Base-by-base conservation (phyloP, 2,113 vertebrate species). In the Clupea harengus region DNA sequence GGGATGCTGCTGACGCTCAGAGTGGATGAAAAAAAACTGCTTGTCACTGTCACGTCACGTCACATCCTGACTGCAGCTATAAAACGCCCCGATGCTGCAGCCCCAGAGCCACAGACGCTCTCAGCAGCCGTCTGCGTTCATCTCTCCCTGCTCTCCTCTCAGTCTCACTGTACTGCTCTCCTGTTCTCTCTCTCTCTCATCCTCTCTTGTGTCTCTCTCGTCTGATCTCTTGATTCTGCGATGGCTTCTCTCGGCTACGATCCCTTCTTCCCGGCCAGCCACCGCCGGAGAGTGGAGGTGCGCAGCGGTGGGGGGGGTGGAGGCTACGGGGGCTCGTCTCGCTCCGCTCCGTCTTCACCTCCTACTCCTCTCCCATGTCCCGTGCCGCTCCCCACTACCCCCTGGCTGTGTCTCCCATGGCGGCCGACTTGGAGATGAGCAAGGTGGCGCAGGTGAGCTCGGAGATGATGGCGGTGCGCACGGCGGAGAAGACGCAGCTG, bases 171-270 rank as follows among this genome's bases (percentile, higher is more conserved):
- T 47, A 10, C 46, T 47, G 2, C 11, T 52, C 50, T 52, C 13
- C 39, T 39, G 39, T 17, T 52, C 50, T 52, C 10, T 52, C 9
- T 15, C 2, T 52, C 50, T 52, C 13, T 52, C 50, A 39, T 15
- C 50, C 85, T 49, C 57, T 72, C 28, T 46, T 18, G 85, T 39
- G 47, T 82, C 13, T 54, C 17, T 2, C 50, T 15, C 50, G 4
- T 13, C 50, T 18, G 50, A 18, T 54, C 0, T 11, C 80, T 22
- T 84, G 32, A 20, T 20, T 25, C 25, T 22, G 17, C 20, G 88
- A 99, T 99, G 97, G 95, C 95, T 91, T 96, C 96, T 13, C 92
- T 92, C 91, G 93, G 96, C 91, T 98, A 96, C 91, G 97, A 98
- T 39, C 93, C 95, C 82, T 99, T 96, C 91, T 96, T 96, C 85